Evolutionary conservation across 2,888 invertebrate genomes (phyloP).

Genomic region (Onthophagus sagittarius): DNA sequence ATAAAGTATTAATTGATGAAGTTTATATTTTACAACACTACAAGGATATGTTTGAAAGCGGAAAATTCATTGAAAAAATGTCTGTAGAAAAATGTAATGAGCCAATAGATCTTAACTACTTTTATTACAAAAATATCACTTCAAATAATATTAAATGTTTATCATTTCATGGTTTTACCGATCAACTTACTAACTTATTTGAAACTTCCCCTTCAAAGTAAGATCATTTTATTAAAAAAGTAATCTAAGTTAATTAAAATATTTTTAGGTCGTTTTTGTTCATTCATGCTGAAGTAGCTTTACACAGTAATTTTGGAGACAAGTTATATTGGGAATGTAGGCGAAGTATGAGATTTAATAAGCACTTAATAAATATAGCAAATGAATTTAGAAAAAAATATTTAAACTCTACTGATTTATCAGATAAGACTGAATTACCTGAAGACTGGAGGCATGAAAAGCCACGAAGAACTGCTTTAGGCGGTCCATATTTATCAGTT

Average conservation of each 20-base stretch:
- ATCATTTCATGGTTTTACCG: constrained; percentile 76
- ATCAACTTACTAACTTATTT: constrained; percentile 61
- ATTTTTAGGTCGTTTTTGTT: constrained; percentile 53
- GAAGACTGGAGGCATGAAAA: constrained; percentile 61
- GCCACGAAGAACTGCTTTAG: constrained; percentile 52
- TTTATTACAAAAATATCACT: constrained; percentile 68
- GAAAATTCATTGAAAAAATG: constrained; percentile 80
- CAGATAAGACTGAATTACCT: constrained; percentile 58
- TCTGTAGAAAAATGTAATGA: constrained; percentile 56
- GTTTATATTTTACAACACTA: constrained; percentile 82
- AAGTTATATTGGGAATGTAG: constrained; percentile 79
- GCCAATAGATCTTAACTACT: constrained; percentile 55
- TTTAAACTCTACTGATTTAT: constrained; percentile 60
- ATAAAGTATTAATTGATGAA: constrained; percentile 60
- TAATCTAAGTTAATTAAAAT: constrained; percentile 32
- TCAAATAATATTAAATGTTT: constrained; percentile 68
- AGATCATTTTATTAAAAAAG: constrained; percentile 16
- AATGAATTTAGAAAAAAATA: constrained; percentile 59
- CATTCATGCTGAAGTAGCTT: constrained; percentile 78
- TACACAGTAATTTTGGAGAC: constrained; percentile 86
- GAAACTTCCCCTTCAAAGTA: constrained; percentile 50
- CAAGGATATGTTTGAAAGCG: constrained; percentile 77
- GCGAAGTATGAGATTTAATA: constrained; percentile 87
- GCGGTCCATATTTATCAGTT: constrained; percentile 74
- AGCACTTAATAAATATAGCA: constrained; percentile 63